Evolutionary conservation across 2,797 vertebrate genomes (phyloP).

Genomic region (Pangasius krempfi): DNA sequence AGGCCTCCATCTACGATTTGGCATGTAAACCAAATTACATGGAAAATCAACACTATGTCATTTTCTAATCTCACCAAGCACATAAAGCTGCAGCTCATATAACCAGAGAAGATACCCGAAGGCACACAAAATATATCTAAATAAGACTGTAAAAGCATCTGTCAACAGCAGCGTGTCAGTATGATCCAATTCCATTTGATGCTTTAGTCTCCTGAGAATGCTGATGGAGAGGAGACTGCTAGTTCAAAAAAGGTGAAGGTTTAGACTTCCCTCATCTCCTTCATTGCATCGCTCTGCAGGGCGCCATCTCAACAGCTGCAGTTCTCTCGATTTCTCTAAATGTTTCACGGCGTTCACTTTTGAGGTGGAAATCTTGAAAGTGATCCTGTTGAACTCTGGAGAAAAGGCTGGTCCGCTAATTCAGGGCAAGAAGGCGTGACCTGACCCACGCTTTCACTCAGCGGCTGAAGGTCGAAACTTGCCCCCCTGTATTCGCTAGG

Average conservation of each 20-base stretch:
- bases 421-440: constrained; percentile 54
- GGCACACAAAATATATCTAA: constrained; percentile 23
- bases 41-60: constrained; percentile 41
- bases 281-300: constrained; percentile 16
- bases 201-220: constrained; percentile 20
- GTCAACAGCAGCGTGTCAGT: constrained; percentile 37
- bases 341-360: constrained; percentile 38
- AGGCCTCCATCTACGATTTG: constrained; percentile 32
- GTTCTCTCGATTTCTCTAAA: constrained; percentile 23
- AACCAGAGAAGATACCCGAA: constrained; percentile 22
- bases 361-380: constrained; percentile 47
- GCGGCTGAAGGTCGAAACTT: constrained; percentile 67
- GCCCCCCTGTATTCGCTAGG: constrained; percentile 46
- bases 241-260: constrained; percentile 41
- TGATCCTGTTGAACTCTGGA: constrained; percentile 38
- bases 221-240: constrained; percentile 1
- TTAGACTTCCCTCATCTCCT: constrained; percentile 14
- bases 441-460: constrained; percentile 63
- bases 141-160: constrained; percentile 34
- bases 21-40: constrained; percentile 44
- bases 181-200: constrained; percentile 35
- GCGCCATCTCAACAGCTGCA: constrained; percentile 46
- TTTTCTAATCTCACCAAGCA: constrained; percentile 32
- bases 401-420: constrained; percentile 46
- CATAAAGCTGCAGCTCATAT: constrained; percentile 27